Conservation (phyloP, 2,888 invertebrate genomes). For the Leptarthrus brevirostris region DNA sequence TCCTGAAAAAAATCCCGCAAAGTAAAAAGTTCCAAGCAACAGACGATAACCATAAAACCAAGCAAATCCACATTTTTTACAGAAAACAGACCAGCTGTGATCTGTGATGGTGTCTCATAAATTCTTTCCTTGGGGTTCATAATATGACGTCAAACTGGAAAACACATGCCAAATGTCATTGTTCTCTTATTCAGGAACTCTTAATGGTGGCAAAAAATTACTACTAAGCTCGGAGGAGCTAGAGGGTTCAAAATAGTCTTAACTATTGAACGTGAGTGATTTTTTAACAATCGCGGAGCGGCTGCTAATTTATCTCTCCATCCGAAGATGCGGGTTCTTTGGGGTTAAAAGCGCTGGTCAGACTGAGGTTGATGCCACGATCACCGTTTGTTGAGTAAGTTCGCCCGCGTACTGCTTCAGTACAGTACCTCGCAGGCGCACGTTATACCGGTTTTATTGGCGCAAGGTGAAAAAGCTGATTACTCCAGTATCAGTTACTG, state of each 20-base stretch:
- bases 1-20: background rate
- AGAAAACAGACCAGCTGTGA: slow-evolving; percentile 7
- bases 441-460: background rate
- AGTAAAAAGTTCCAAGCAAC: background rate
- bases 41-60: slow-evolving; percentile 9
- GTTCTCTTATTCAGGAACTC: slow-evolving; percentile 6
- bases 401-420: background rate
- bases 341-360: background rate
- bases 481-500: slow-evolving; percentile 14
- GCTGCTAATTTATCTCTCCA: slow-evolving; percentile 6
- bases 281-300: background rate
- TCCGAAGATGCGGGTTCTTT: slow-evolving; percentile 13
- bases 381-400: background rate
- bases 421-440: background rate
- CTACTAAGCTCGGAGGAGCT: background rate
- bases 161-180: slow-evolving; percentile 39
- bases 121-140: slow-evolving; percentile 9
- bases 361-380: background rate
- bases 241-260: background rate
- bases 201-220: background rate
- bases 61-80: background rate
- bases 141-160: slow-evolving; percentile 31
- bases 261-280: background rate
- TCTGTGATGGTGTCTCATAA: slow-evolving; percentile 20
- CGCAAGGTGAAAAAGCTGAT: slow-evolving; percentile 32